Percentiles rank a stretch among this genome's conserved stretches.
Conservation (phyloP, 2,113 vertebrate species). For the Parus major region DNA sequence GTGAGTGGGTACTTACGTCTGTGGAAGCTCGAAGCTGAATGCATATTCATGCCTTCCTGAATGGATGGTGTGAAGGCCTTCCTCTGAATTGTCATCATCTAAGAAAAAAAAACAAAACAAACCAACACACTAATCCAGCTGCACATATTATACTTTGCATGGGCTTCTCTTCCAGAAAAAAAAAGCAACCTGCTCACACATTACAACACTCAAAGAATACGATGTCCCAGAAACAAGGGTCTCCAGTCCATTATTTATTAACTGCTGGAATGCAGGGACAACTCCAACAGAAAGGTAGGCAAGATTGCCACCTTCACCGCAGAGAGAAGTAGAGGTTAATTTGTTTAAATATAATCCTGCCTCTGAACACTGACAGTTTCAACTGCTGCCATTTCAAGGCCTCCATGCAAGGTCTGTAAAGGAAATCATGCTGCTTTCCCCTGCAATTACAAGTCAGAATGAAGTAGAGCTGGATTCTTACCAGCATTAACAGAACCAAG, state of each 20-base stretch:
- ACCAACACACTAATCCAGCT: not conserved
- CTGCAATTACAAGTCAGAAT: not conserved
- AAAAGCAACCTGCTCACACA: not conserved
- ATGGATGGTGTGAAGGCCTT: conserved; percentile 94
- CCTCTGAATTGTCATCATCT: conserved; percentile 98
- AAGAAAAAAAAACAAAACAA: conserved; percentile 33
- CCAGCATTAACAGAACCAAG: not conserved
- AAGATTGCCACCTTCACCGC: accelerated
- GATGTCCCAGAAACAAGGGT: not conserved
- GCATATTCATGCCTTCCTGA: conserved; percentile 99
- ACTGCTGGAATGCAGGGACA: not conserved
- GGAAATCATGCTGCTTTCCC: not conserved
- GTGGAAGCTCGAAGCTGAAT: conserved; percentile 99
- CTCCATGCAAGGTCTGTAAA: not conserved
- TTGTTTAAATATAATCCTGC: not conserved
- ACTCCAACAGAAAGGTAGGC: not conserved
- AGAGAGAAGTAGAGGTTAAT: not conserved
- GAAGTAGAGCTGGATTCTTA: not conserved
- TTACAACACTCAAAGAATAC: accelerated
- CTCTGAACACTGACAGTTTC: not conserved
- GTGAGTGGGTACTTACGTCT: conserved; percentile 84
- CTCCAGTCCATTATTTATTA: accelerated
- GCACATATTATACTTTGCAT: not conserved
- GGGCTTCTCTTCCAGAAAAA: not conserved
- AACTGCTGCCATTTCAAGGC: conserved; percentile 8